Evolutionary conservation across 2,797 vertebrate genomes (phyloP).

Genomic region (Orestias chungarensis): DNA sequence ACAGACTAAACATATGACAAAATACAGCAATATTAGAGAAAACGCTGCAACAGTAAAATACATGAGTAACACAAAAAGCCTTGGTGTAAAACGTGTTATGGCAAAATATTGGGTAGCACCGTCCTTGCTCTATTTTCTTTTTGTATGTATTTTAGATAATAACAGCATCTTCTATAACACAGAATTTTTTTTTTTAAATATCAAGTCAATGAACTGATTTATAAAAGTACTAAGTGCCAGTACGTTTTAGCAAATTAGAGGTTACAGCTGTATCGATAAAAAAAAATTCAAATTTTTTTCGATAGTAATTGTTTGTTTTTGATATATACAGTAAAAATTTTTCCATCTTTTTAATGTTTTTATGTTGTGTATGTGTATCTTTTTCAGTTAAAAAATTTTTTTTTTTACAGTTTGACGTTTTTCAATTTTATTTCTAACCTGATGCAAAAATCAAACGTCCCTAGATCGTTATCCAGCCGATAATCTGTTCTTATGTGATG

Average conservation of each 20-base stretch:
- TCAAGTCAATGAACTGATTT: not conserved
- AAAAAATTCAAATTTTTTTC: not conserved
- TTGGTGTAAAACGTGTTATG: not conserved
- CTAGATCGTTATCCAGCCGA: too few species aligned
- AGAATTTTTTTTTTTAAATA: not conserved
- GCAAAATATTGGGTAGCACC: not conserved
- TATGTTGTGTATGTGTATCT: not conserved
- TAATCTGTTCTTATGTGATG: not conserved
- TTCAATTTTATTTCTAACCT: not conserved
- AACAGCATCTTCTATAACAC: not conserved
- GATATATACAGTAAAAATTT: not conserved
- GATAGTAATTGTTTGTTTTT: too few species aligned
- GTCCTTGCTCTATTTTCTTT: not conserved
- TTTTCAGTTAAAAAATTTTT: not conserved
- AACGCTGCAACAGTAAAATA: not conserved
- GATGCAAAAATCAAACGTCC: not conserved
- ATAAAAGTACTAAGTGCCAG: not conserved
- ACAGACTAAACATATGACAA: conserved; percentile 10
- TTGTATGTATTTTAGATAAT: not conserved
- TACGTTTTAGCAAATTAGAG: too few species aligned
- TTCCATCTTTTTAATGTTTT: not conserved
- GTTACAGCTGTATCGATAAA: not conserved
- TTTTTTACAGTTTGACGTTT: not conserved
- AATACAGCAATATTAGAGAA: not conserved
- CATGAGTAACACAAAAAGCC: not conserved